Evolutionary conservation across 2,797 vertebrate species (phyloP), one percentile per base, ranked within the genome.

Genomic region (Lophotriccus pileatus): DNA sequence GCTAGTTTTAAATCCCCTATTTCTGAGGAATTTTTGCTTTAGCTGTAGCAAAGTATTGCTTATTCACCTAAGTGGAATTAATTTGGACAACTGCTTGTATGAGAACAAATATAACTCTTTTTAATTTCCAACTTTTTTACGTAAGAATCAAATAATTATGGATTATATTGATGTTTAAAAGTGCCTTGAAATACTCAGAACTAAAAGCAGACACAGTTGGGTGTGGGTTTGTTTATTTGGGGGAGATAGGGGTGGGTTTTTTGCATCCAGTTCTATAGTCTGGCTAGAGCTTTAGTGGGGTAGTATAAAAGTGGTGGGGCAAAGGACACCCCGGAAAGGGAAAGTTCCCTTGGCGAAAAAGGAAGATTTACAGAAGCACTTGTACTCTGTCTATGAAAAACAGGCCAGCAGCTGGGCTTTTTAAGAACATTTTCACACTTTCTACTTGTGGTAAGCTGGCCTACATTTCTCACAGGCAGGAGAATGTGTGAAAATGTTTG

Each of bases 401-500:
- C 30, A 80, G 85, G 85, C 90, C 66, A 90, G 90, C 90, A 96
- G 80, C 62, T 90, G 85, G 50, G 85, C 60, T 88, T 84, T 84
- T 94, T 12, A 84, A 86, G 90, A 93, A 74, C 43, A 11, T 87
- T 94, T 94, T 93, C 79, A 73, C 93, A 84, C 87, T 24, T 67
- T 72, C 66, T 86, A 64, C 84, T 53, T 63, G 63, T 67, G 91
- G 76, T 86, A 41, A 91, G 32, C 85, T 90, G 93, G 69, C 96
- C 91, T 94, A 69, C 76, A 90, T 94, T 96, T 95, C 91, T 75
- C 76, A 58, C 36, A 56, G 80, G 85, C 79, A 52, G 85, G 62
- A 84, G 79, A 86, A 95, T 12, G 87, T 94, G 95, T 94, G 91
- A 88, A 94, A 90, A 69, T 34, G 75, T 85, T 93, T 77, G 89